A percentile compares a stretch with the other conserved stretches of the same genome.
Evolutionary conservation across 2,113 vertebrate genomes (phyloP).

Genomic region (Tenebrosternarchus preto): DNA sequence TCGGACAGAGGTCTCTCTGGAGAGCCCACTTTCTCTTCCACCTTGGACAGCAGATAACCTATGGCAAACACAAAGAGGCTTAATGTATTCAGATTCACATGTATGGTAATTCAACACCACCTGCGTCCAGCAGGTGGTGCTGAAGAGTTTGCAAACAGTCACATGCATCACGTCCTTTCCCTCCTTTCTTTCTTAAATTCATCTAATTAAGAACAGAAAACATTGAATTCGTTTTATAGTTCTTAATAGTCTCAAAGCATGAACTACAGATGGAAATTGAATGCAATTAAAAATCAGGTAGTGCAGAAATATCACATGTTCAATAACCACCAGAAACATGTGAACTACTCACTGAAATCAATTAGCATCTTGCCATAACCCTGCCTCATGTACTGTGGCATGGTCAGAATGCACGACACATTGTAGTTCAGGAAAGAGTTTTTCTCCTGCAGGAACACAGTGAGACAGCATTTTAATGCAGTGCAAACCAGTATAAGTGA

Average conservation of each 20-base stretch:
- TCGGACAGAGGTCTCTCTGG: conserved; percentile 94
- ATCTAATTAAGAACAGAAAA: too few relatives aligned
- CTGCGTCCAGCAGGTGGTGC: too few relatives aligned
- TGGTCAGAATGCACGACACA: conserved; percentile 97
- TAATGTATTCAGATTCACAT: neutral
- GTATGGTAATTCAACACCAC: neutral
- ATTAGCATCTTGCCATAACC: conserved; percentile 99
- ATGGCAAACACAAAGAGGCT: neutral
- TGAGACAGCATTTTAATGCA: neutral
- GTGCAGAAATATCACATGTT: too few relatives aligned
- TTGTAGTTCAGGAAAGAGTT: conserved; percentile 99
- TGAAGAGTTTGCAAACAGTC: too few relatives aligned
- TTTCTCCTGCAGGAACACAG: conserved; percentile 82
- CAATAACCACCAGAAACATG: neutral
- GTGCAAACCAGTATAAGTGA: neutral
- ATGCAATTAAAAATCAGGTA: too few relatives aligned
- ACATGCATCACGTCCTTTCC: too few relatives aligned
- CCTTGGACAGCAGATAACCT: conserved; percentile 98
- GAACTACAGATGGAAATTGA: too few relatives aligned
- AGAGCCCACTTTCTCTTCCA: conserved; percentile 97
- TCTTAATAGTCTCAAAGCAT: too few relatives aligned
- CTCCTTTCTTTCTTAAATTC: too few relatives aligned
- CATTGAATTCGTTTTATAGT: too few relatives aligned
- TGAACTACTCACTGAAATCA: conserved; percentile 91
- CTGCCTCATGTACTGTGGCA: conserved; percentile 99